Conservation (phyloP, 2,113 vertebrate genomes). For the Colaptes auratus region DNA sequence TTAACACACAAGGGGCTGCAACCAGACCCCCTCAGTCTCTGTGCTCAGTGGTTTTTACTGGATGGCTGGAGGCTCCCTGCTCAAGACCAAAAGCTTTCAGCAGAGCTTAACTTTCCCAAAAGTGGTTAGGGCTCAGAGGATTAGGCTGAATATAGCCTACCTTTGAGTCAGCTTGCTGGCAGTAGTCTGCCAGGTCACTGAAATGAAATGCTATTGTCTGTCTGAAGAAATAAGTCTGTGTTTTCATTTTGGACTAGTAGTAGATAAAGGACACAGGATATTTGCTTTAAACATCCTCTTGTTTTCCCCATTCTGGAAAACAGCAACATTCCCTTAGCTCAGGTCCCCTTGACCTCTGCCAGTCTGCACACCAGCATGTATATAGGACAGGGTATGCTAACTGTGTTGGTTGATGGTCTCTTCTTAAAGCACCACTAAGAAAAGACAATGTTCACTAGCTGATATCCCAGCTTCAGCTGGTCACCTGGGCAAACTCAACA, state of each 20-base stretch:
- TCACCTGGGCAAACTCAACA: fast-evolving
- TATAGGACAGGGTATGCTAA: not conserved
- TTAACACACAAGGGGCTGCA: not conserved
- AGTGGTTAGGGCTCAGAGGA: not conserved
- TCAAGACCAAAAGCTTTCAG: not conserved
- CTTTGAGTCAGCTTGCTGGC: not conserved
- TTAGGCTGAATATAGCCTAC: not conserved
- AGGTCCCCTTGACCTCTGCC: not conserved
- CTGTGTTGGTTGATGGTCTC: not conserved
- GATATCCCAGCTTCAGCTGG: not conserved
- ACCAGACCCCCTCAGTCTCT: not conserved
- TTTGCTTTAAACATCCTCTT: not conserved
- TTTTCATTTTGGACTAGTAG: not conserved
- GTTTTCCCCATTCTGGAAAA: not conserved
- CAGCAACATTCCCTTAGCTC: not conserved
- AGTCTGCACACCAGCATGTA: not conserved
- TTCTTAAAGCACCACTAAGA: not conserved
- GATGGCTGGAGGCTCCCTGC: not conserved
- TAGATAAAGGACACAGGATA: not conserved
- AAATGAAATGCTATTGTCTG: not conserved
- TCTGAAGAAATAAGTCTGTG: not conserved
- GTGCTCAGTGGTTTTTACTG: not conserved
- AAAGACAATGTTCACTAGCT: not conserved
- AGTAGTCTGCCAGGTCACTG: not conserved
- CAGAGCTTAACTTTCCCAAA: not conserved